Conservation (phyloP, 1,140 invertebrate genomes). For the Scaptomyza graminum region DNA sequence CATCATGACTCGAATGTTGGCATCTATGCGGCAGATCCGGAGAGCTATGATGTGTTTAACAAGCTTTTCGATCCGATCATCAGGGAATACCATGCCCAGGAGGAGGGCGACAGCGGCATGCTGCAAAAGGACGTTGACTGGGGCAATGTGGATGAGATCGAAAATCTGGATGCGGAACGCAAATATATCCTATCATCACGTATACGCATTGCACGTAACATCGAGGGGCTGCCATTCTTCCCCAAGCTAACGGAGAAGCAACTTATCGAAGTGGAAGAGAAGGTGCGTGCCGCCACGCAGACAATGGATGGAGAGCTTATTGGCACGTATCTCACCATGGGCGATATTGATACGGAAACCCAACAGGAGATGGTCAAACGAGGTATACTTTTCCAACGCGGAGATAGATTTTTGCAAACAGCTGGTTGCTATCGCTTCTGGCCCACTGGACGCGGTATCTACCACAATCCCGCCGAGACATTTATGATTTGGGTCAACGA, state of each 20-base stretch:
- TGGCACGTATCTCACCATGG: constrained; percentile 88
- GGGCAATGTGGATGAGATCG: constrained; percentile 87
- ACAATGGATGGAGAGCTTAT: constrained; percentile 86
- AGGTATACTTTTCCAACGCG: constrained; percentile 92
- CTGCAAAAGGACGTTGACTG: constrained; percentile 86
- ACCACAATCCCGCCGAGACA: constrained; percentile 88
- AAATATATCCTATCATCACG: constrained; percentile 90
- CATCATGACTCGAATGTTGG: constrained; percentile 87
- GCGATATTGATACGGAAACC: constrained; percentile 87
- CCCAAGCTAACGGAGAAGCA: constrained; percentile 88
- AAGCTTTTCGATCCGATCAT: constrained; percentile 91
- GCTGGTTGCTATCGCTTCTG: constrained; percentile 91
- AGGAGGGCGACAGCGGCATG: constrained; percentile 86
- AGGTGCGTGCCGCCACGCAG: constrained; percentile 66
- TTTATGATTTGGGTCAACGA: constrained; percentile 90
- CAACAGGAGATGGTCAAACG: constrained; percentile 90
- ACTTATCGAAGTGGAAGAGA: constrained; percentile 84
- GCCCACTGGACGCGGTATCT: constrained; percentile 90
- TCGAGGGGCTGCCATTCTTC: constrained; percentile 91
- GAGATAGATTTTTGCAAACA: constrained; percentile 88
- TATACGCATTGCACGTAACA: constrained; percentile 89
- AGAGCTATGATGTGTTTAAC: constrained; percentile 88
- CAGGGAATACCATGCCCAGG: constrained; percentile 89
- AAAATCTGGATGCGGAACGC: constrained; percentile 89
- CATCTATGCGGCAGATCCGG: constrained; percentile 90